These are phyloP conservation scores for Rhadinocentrus ornatus DNA, from an alignment of 2,797 vertebrate species.

Conservation along the genomic window DNA sequence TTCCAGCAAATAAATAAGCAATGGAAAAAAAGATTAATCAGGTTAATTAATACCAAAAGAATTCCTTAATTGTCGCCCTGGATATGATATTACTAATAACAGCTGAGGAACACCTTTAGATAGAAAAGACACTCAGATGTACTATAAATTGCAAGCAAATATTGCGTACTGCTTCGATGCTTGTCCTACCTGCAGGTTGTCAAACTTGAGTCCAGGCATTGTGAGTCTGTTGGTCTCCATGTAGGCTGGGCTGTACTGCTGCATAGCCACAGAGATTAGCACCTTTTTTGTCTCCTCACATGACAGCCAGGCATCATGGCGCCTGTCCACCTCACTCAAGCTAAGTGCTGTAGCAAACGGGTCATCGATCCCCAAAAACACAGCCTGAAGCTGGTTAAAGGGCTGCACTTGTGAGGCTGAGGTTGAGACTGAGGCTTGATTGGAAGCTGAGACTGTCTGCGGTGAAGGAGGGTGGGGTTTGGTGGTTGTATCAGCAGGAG, in stretches of 20 bases:
- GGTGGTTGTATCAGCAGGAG: constrained; percentile 60
- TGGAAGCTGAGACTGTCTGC: constrained; percentile 63
- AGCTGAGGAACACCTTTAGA: background rate
- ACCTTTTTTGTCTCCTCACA: constrained; percentile 89
- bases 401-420: constrained; percentile 67
- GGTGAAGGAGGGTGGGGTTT: constrained; percentile 55
- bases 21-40: background rate
- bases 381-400: constrained; percentile 91
- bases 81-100: background rate
- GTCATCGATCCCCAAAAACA: constrained; percentile 92
- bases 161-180: background rate
- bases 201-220: constrained; percentile 98
- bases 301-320: constrained; percentile 95
- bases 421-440: constrained; percentile 2
- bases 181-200: constrained; percentile 92
- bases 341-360: constrained; percentile 94
- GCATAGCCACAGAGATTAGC: constrained; percentile 88
- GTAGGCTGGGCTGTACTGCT: constrained; percentile 86
- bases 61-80: background rate
- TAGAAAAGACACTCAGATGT: background rate
- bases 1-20: background rate
- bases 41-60: too few species aligned
- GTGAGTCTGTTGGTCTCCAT: constrained; percentile 90
- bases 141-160: background rate
- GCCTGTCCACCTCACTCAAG: constrained; percentile 93